Base-by-base conservation (phyloP, 2,888 invertebrate species). In the Sarcophaga carnaria region DNA sequence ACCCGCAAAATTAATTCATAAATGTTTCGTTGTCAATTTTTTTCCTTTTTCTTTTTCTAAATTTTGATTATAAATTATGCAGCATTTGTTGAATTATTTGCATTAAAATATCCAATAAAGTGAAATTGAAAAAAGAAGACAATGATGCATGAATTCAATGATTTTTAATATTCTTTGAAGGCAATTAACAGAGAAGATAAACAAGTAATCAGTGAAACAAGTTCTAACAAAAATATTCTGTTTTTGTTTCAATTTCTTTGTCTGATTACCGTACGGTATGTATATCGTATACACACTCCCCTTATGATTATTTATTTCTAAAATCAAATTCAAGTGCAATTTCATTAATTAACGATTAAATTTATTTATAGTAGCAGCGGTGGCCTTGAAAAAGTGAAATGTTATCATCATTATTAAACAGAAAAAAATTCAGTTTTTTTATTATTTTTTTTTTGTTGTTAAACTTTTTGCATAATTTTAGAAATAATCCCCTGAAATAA, bases 321-420 rank as follows among this genome's bases (percentile, higher is more conserved):
- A 37, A 59, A 27, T 49, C 3, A 45, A 66, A 71, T 77, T 54
- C 47, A 79, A 79, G 63, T 78, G 69, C 72, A 85, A 64, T 83
- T 85, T 78, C 54, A 74, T 82, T 59, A 79, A 79, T 78, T 74
- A 81, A 63, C 67, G 72, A 78, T 78, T 59, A 64, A 78, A 47
- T 62, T 37, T 72, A 72, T 69, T 80, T 78, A 59, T 47, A 67
- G 45, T 47, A 47, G 60, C 2, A 2, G 37, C 2, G 37, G 10
- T 60, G 77, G 69, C 82, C 82, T 82, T 85, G 70, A n/a, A 45
- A 37, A 64, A 70, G 60, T 69, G 64, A 77, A 82, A 85, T 78
- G 72, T 71, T 74, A 74, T 79, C 62, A 47, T 70, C 47, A 49
- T 25, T 22, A 17, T 11, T 2, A 49, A 45, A 66, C 60, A 62